A percentile compares a stretch with the other conserved stretches of the same genome.
These are phyloP conservation scores for Ophioderma brevispina DNA, from an alignment of 35 echinoderm and acorn worm species.

Conservation along the genomic window DNA sequence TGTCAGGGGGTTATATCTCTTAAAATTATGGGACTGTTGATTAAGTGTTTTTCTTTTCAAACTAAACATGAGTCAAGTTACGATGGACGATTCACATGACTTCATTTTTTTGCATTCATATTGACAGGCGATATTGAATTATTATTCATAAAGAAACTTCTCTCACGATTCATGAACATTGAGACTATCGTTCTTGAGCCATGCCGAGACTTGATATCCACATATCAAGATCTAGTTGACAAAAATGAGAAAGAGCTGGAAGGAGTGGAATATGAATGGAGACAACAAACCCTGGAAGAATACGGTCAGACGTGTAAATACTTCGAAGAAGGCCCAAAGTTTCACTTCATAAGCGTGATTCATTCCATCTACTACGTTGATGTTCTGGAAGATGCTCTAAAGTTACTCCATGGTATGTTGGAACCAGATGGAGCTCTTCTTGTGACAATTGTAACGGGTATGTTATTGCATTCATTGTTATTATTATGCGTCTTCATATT, in stretches of 20 bases:
- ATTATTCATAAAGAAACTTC: background rate
- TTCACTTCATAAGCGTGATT: constrained; percentile 34
- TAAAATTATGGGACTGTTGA: no score
- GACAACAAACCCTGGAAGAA: background rate
- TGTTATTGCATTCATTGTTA: background rate
- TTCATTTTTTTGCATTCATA: no score
- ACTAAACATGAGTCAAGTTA: no score
- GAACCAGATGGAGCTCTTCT: constrained; percentile 22
- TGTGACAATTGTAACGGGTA: constrained; percentile 19
- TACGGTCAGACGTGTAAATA: background rate
- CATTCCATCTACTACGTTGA: constrained; percentile 38
- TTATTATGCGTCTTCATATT: no score
- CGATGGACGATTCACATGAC: no score
- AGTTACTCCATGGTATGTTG: background rate
- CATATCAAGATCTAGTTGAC: constrained; percentile 2
- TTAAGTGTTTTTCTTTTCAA: no score
- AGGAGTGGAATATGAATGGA: constrained; percentile 17
- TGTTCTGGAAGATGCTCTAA: background rate
- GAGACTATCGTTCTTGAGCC: constrained; percentile 6
- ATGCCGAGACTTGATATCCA: constrained; percentile 1
- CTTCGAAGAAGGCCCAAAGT: constrained; percentile 3
- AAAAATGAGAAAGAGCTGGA: background rate
- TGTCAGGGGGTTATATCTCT: no score
- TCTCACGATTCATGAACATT: background rate
- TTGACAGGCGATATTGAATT: background rate